Percentiles rank a stretch among this genome's conserved stretches.
Evolutionary conservation across 2,113 vertebrate genomes (phyloP).

Genomic region (Centropus unirufus): DNA sequence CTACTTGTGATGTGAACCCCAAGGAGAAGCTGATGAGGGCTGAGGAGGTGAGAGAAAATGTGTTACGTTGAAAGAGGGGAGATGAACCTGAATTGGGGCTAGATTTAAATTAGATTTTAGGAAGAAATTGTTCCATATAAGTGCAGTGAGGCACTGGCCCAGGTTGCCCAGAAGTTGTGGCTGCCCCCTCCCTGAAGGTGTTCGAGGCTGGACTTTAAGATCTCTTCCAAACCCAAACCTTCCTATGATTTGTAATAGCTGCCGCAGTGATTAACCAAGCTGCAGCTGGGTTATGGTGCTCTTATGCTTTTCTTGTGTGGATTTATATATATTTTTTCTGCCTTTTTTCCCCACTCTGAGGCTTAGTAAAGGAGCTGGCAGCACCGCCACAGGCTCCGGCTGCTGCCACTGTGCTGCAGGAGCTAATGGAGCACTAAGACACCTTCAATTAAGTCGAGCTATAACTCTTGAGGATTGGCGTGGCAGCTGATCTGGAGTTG

Average conservation of each 20-base stretch:
- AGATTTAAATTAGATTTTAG: no score
- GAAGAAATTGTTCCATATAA: no score
- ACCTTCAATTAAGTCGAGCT: neutral
- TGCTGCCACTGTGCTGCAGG: neutral
- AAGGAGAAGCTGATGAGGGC: neutral
- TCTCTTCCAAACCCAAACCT: no score
- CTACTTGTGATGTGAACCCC: neutral
- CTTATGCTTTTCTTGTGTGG: neutral
- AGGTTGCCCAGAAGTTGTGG: no score
- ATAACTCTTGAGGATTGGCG: neutral
- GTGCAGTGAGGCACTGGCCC: no score
- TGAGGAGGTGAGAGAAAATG: neutral
- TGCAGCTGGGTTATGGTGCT: neutral
- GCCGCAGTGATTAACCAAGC: neutral
- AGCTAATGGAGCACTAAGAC: slow-evolving; percentile 29
- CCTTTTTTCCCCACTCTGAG: neutral
- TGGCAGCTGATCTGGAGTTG: neutral
- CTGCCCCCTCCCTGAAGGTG: no score
- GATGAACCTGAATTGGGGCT: no score
- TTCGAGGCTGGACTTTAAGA: no score
- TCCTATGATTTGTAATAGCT: neutral
- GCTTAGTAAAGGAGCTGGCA: neutral
- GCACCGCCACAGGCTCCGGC: neutral
- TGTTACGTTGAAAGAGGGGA: neutral
- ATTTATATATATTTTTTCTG: neutral